These are phyloP conservation scores for Corydoras maculifer DNA, from an alignment of 2,113 vertebrate species.

Conservation along the genomic window DNA sequence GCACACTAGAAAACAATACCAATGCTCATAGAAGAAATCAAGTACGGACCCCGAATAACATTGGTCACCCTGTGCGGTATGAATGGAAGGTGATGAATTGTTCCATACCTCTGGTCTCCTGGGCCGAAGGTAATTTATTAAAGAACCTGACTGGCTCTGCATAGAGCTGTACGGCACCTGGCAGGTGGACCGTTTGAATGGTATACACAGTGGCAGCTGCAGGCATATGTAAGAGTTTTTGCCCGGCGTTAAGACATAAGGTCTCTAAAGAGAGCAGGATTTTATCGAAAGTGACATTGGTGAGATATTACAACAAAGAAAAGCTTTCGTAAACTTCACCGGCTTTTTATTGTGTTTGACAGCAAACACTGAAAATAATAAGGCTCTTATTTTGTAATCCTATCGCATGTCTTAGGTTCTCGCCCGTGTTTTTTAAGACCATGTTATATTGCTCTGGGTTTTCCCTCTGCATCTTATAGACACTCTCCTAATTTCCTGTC, in stretches of 20 bases:
- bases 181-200: background rate
- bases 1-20: background rate
- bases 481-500: background rate
- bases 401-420: background rate
- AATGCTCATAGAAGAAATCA: slow-evolving; percentile 18
- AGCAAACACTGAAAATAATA: slow-evolving; percentile 2
- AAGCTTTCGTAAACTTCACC: slow-evolving; percentile 6
- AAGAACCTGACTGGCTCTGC: background rate
- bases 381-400: slow-evolving; percentile 1
- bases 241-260: background rate
- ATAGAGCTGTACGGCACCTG: slow-evolving; percentile 8
- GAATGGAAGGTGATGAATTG: slow-evolving; percentile 8
- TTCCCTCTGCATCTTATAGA: background rate
- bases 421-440: background rate
- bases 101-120: slow-evolving; percentile 18
- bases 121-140: slow-evolving; percentile 22
- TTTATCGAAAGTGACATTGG: slow-evolving; percentile 20
- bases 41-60: background rate
- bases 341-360: slow-evolving; percentile 8
- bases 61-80: slow-evolving; percentile 31
- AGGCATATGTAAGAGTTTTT: background rate
- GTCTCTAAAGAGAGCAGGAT: slow-evolving; percentile 3
- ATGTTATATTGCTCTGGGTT: background rate
- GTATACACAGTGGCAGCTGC: background rate
- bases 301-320: slow-evolving; percentile 15